Percentiles rank a stretch among this genome's conserved stretches.
phyloP scores from a whole-genome alignment of 1,140 invertebrate genomes.

The Eulimnadia texana region DNA sequence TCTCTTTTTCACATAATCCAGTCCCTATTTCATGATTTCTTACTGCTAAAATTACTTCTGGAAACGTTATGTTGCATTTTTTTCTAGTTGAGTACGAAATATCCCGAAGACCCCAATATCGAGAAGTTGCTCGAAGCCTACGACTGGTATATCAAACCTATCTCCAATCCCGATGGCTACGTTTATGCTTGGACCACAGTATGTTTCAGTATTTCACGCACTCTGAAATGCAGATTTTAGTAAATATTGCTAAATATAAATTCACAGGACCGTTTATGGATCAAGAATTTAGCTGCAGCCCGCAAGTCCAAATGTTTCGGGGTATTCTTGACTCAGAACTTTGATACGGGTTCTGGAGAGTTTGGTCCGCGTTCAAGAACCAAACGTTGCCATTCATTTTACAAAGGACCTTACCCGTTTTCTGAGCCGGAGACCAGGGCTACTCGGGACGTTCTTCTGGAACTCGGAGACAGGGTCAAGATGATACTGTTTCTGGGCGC shows the following conservation, averaged over 20 bases:
- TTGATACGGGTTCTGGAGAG: not conserved
- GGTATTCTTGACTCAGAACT: not conserved
- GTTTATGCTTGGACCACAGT: constrained; percentile 51
- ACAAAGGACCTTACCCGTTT: not conserved
- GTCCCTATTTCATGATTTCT: too few relatives aligned
- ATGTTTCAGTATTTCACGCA: not conserved
- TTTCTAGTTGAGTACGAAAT: constrained; percentile 16
- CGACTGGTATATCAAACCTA: constrained; percentile 68
- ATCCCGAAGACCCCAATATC: constrained; percentile 16
- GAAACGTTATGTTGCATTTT: too few relatives aligned
- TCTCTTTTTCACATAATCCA: too few relatives aligned
- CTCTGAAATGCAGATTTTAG: too few relatives aligned
- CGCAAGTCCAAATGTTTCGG: not conserved
- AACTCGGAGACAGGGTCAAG: not conserved
- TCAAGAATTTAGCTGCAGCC: not conserved
- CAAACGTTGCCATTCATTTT: not conserved
- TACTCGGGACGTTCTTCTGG: not conserved
- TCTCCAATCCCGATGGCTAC: constrained; percentile 74
- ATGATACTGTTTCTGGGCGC: not conserved
- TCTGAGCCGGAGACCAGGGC: not conserved
- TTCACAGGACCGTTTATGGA: not conserved
- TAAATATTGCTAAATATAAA: too few relatives aligned
- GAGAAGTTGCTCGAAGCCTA: constrained; percentile 52
- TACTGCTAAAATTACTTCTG: too few relatives aligned
- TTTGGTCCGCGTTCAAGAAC: not conserved